Evolutionary conservation across 2,113 vertebrate genomes (phyloP), one percentile per base, ranked within the genome.

Genomic region (Sporophila hypoxantha): DNA sequence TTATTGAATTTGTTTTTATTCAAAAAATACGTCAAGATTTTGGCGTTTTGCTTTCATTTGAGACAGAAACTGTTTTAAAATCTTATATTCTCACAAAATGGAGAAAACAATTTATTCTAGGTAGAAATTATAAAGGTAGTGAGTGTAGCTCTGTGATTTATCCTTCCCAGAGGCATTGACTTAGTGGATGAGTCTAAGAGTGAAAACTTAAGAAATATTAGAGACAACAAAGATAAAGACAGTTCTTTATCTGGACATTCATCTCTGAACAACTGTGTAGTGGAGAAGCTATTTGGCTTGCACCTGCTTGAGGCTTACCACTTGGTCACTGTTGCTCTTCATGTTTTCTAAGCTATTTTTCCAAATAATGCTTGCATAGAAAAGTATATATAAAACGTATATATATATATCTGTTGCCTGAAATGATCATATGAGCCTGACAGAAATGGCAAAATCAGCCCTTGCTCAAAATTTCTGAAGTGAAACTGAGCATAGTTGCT

Each of bases 151-250:
- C 53, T 88, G 37, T 94, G 81, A 91, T 93, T 93, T 88, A 78
- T 91, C 78, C 91, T 91, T 77, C 37, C 53, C 53, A 76, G 84
- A 81, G 76, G 10, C 53, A 81, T 60, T 90, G 78, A 90, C 62
- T 66, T 64, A 68, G 76, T 65, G 12, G 25, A 68, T 81, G 62
- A 86, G 27, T 90, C 65, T n/a, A 75, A 81, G 74, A 75, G 49
- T 56, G 53, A 86, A 88, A 91, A 81, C 53, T 67, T 86, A 61
- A 68, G 89, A 84, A 53, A 56, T 85, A 65, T 60, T 80, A 76
- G 37, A 75, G 70, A 50, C 81, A 84, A 41, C 57, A 61, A 88
- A 82, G 20, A 8, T 41, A 36, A 76, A 82, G 87, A 41, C 41
- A 82, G 34, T 68, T 93, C 32, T 90, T 81, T 84, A 41, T 44